Conservation (phyloP, 1,140 invertebrate genomes). For the Platorchestia sp. region DNA sequence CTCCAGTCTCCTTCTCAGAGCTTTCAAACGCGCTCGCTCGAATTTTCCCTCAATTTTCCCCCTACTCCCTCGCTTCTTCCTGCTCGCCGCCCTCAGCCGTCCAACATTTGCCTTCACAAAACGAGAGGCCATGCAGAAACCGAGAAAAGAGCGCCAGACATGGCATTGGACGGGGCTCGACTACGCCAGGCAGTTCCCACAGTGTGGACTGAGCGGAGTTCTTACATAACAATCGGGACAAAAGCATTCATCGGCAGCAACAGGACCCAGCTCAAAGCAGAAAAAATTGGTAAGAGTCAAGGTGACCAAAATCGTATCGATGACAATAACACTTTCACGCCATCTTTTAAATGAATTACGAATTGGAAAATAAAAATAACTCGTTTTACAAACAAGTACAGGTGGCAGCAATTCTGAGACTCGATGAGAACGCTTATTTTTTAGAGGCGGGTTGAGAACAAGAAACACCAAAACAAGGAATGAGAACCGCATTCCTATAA, state of each 20-base stretch:
- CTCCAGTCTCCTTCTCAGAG: not conserved
- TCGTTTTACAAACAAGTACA: not conserved
- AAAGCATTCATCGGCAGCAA: not conserved
- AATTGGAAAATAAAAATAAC: not conserved
- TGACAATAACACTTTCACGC: too few species aligned
- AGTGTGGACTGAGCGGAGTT: not conserved
- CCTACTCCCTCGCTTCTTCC: not conserved
- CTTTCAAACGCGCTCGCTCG: not conserved
- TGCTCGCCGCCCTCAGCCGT: not conserved
- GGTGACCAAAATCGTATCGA: too few species aligned
- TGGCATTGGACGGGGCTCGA: not conserved
- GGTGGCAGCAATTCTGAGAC: not conserved
- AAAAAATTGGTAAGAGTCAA: too few species aligned
- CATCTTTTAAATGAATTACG: not conserved
- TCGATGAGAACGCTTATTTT: not conserved
- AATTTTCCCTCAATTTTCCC: not conserved
- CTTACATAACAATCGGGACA: not conserved
- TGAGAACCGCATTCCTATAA: not conserved
- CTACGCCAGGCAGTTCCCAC: not conserved
- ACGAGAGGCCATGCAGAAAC: not conserved
- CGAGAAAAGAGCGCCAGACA: not conserved
- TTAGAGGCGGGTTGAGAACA: not conserved
- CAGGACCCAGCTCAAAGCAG: too few species aligned
- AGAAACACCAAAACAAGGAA: not conserved
- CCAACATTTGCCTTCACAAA: not conserved